These are phyloP conservation scores for Pongo abelii DNA, from an alignment of 2,113 vertebrate species.

Conservation along the genomic window DNA sequence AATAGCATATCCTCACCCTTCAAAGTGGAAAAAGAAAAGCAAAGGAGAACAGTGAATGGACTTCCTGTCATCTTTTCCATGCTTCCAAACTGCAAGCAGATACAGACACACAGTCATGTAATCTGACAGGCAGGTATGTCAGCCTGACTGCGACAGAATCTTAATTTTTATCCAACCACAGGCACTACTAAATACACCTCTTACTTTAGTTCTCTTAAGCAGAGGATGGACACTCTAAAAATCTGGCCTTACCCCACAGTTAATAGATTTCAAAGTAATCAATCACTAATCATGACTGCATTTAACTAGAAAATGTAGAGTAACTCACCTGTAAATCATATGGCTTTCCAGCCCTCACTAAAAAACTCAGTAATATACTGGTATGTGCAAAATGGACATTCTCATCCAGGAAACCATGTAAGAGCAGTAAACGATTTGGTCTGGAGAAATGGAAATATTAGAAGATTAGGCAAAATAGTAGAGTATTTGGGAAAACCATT, in stretches of 20 bases:
- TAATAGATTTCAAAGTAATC: constrained; percentile 42
- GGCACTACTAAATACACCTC: not conserved
- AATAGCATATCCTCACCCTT: not conserved
- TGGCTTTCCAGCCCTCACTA: constrained; percentile 89
- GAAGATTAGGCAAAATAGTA: constrained; percentile 33
- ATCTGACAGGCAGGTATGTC: not conserved
- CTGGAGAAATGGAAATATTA: constrained; percentile 77
- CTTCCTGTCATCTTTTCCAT: not conserved
- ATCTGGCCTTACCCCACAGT: not conserved
- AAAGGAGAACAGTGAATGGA: not conserved
- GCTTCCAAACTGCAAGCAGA: not conserved
- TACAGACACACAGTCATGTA: not conserved
- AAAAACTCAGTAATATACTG: constrained; percentile 89
- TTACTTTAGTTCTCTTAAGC: not conserved
- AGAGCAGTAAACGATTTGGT: constrained; percentile 88
- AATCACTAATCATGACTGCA: not conserved
- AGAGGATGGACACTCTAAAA: not conserved
- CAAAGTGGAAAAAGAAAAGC: not conserved
- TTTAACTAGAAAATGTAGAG: constrained; percentile 35
- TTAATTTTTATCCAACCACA: constrained; percentile 30
- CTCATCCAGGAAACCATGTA: constrained; percentile 90
- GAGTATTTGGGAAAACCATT: not conserved
- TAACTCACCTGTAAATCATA: constrained; percentile 89
- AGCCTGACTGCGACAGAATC: not conserved
- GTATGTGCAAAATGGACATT: constrained; percentile 92